Percentiles rank a stretch among this genome's conserved stretches.
Conservation (phyloP, 2,888 invertebrate genomes). For the Alloplasta piceator region DNA sequence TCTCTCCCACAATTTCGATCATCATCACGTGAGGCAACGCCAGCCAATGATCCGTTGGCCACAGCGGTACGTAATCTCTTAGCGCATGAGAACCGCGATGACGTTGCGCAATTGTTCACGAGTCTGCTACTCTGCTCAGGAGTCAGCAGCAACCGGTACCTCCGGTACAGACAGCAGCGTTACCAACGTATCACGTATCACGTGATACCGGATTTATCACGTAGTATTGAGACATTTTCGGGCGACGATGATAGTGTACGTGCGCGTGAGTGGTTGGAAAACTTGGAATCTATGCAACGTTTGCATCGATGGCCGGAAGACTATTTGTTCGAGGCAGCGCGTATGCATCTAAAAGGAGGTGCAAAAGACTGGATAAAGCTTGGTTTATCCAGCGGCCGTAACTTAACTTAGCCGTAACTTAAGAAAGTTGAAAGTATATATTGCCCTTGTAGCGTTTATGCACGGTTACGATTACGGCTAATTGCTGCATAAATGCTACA, state of each 20-base stretch:
- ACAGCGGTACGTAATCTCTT: not conserved
- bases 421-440: too few relatives aligned
- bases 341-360: slow-evolving; percentile 35
- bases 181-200: slow-evolving; percentile 34
- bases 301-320: slow-evolving; percentile 35
- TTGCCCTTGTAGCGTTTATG: too few relatives aligned
- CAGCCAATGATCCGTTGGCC: not conserved
- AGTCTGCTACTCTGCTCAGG: not conserved
- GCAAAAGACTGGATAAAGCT: slow-evolving; percentile 43
- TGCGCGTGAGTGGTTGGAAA: slow-evolving; percentile 44
- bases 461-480: too few relatives aligned
- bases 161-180: not conserved
- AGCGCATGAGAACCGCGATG: too few relatives aligned
- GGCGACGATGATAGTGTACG: slow-evolving; percentile 30
- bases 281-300: slow-evolving; percentile 17
- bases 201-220: slow-evolving; percentile 24
- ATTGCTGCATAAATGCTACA: too few relatives aligned
- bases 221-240: slow-evolving; percentile 31
- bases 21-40: too few relatives aligned
- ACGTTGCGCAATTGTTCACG: not conserved
- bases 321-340: slow-evolving; percentile 30
- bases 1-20: too few relatives aligned
- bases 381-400: slow-evolving; percentile 18
- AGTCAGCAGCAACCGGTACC: not conserved
- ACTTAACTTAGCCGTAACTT: too few relatives aligned